Conservation (phyloP, 2,888 invertebrate genomes). For the Acronicta aceris region DNA sequence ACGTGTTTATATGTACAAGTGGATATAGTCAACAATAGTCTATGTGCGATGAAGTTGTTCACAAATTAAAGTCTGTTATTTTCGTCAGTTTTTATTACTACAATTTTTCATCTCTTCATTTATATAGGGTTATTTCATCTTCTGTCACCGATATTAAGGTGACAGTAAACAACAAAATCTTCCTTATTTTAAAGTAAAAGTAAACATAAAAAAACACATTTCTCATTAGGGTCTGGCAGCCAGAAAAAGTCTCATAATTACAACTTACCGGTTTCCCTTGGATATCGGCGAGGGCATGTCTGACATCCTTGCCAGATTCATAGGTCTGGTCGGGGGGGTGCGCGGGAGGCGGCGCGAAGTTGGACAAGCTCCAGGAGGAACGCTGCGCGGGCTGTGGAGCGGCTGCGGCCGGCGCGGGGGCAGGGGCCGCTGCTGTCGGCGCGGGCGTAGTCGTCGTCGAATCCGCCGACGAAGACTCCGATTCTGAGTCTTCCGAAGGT, state of each 20-base stretch:
- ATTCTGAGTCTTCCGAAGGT: conserved; percentile 68
- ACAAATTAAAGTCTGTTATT: too few relatives aligned
- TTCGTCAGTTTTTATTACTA: too few relatives aligned
- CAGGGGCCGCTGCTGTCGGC: conserved; percentile 66
- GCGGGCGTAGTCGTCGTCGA: conserved; percentile 90
- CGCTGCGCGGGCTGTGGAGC: conserved; percentile 76
- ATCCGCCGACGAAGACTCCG: conserved; percentile 90
- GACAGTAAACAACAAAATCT: too few relatives aligned
- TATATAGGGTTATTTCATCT: too few relatives aligned
- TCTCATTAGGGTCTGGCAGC: too few relatives aligned
- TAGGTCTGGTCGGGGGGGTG: conserved; percentile 80
- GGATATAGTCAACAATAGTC: neutral
- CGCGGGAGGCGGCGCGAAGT: conserved; percentile 80
- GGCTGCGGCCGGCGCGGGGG: conserved; percentile 64
- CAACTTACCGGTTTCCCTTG: conserved; percentile 82
- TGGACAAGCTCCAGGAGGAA: conserved; percentile 85
- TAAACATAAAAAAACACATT: too few relatives aligned
- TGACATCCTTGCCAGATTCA: conserved; percentile 87
- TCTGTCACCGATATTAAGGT: too few relatives aligned
- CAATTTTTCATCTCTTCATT: neutral
- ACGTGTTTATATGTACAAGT: neutral
- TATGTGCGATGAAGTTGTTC: too few relatives aligned
- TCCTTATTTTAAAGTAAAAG: too few relatives aligned
- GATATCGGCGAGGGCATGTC: conserved; percentile 88
- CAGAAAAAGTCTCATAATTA: neutral